These are phyloP conservation scores for Plutomurus gul DNA, from an alignment of 1,140 invertebrate genomes.

Conservation along the genomic window DNA sequence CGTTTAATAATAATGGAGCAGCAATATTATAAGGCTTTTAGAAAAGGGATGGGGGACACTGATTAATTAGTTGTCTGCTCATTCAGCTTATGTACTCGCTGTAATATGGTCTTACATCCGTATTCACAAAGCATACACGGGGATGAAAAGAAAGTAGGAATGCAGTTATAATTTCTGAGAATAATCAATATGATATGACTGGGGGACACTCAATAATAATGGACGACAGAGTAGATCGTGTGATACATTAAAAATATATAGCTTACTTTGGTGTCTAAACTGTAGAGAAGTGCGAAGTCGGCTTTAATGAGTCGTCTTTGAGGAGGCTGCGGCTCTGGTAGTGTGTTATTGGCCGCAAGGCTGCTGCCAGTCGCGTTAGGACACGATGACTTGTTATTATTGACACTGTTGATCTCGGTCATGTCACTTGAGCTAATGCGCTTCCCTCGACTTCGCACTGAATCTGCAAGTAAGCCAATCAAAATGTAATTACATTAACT, in stretches of 20 bases:
- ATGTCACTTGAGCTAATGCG: conserved; percentile 45
- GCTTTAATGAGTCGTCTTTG: conserved; percentile 61
- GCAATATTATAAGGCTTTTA: too few species aligned
- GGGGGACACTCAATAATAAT: background rate
- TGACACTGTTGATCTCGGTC: conserved; percentile 42
- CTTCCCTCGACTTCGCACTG: conserved; percentile 36
- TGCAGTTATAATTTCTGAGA: conserved; percentile 1
- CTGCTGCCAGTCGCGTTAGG: conserved; percentile 45
- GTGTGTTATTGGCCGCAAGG: conserved; percentile 39
- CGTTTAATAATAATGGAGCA: too few species aligned
- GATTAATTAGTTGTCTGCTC: background rate
- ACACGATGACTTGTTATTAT: conserved; percentile 50
- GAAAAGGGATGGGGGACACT: background rate
- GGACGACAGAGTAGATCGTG: background rate
- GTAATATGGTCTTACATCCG: background rate
- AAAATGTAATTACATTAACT: conserved; percentile 37
- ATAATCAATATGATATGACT: background rate
- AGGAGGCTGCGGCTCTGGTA: conserved; percentile 54
- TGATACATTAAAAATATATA: background rate
- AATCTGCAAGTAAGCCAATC: conserved; percentile 39
- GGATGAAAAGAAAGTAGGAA: too few species aligned
- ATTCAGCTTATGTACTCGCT: background rate
- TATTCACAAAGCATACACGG: background rate
- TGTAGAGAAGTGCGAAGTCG: conserved; percentile 57
- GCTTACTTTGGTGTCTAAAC: conserved; percentile 53